These are phyloP conservation scores for Aphrophora alni DNA, from an alignment of 2,888 invertebrate genomes.

Conservation along the genomic window DNA sequence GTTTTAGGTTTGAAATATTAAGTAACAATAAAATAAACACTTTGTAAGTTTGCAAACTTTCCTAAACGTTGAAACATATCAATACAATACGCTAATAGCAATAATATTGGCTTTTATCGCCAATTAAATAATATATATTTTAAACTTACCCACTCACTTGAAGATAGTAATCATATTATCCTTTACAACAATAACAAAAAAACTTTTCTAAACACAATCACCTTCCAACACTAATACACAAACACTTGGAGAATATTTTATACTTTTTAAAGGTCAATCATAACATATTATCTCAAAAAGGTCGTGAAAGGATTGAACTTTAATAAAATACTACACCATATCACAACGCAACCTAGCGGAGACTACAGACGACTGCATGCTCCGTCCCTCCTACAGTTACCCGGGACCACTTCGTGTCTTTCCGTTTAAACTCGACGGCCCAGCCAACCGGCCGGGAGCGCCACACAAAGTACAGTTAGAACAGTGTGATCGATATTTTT, in stretches of 20 bases:
- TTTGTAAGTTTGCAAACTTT: too few relatives aligned
- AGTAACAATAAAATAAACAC: too few relatives aligned
- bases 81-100: too few relatives aligned
- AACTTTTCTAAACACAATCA: not conserved
- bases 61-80: too few relatives aligned
- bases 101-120: too few relatives aligned
- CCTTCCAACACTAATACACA: not conserved
- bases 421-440: not conserved
- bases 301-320: not conserved
- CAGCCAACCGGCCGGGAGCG: slow-evolving; percentile 9
- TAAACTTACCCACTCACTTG: not conserved
- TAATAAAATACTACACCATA: not conserved
- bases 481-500: slow-evolving; percentile 9
- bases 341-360: not conserved
- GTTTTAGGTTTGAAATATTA: too few relatives aligned
- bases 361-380: slow-evolving; percentile 2
- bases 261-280: not conserved
- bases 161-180: not conserved
- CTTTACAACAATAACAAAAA: not conserved
- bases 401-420: not conserved
- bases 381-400: not conserved
- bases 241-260: not conserved
- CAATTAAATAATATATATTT: not conserved
- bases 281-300: not conserved
- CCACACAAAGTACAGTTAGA: slow-evolving; percentile 6